Base-by-base conservation (phyloP, 1,140 invertebrate species). In the Heterodera schachtii region DNA sequence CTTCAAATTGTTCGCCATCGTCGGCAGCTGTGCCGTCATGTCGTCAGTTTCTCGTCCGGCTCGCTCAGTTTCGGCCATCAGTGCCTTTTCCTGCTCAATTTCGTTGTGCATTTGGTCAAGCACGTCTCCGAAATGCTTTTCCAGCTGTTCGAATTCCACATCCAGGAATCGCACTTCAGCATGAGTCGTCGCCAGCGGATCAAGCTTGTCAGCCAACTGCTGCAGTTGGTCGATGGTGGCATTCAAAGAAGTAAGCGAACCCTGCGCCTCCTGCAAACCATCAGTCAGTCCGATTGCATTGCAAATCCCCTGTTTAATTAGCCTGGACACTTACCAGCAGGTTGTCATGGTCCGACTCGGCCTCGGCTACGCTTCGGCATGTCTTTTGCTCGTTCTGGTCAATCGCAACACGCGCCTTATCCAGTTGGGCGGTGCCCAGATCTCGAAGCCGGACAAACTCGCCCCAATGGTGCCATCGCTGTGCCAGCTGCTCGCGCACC, bases 111-210 rank as follows among this genome's bases (percentile, higher is more conserved):
- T 49, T 16, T 80, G 78, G 44, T 49, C 84, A 16, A 87, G 41
- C n/a, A 84, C 21, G n/a, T 84, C 84, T 46, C 79, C 78, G 73
- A 80, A 87, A 69, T 86, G 85, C 52, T 86, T 71, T 6, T 86
- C 73, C 60, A 84, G 80, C 49, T 86, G 86, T 60, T 87, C 86
- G 47, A 73, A 78, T 60, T 86, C 85, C 31, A 87, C 81, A 67
- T 86, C 85, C 31, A 88, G 79, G 73, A 86, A 86, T 31, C 85
- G 86, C 21, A 86, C 85, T 75, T 86, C 85, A 43, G 86, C 84
- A 76, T 87, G 87, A 9, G 84, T 81, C 49, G 60, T 88, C 74
- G 87, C 85, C 31, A 86, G 82, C 16, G 85, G 85, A 80, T 86
- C 81, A 19, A 86, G 85, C 70, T 86, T 70, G 73, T 88, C 85